Evolutionary conservation across 2,888 invertebrate genomes (phyloP), one percentile per base, ranked within the genome.

Genomic region (Pandemis corylana): DNA sequence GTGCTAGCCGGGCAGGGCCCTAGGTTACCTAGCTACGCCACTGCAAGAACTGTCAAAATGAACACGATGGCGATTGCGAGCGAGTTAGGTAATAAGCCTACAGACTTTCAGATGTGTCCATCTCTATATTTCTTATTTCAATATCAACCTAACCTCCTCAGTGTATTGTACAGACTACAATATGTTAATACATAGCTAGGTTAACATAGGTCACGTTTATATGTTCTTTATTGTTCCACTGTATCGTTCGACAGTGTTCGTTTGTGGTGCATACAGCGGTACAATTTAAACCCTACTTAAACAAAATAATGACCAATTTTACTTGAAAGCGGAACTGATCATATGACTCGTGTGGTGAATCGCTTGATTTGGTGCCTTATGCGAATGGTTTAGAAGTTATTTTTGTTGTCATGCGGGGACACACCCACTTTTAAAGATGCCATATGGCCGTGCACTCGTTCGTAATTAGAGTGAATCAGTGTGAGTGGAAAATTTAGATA

Each of bases 101-200:
- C 28, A 36, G 28, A 2, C 28, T 36, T 36, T 2, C 28, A 36
- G 28, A 36, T 36, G 28, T 36, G 3, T 46, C 12, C 12, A 46
- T 12, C 46, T 46, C 46, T 46, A 13, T 46, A 46, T 46, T 46
- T 12, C 0, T 28, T 28, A 28, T 59, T 59, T 5, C 28, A 9
- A 20, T 28, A 28, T 12, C 12, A 10, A 28, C 28, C n/a, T 59
- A 59, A 59, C 28, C 28, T 13, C 46, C 12, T 13, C 13, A 65
- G 65, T 65, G 46, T 49, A 65, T 49, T 65, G 65, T 49, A 49
- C 65, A 49, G n/a, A 20, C 13, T 28, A 65, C 65, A 49, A 10
- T 65, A 49, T 49, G 65, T 65, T 65, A 65, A 65, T 49, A 28
- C 46, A 49, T 65, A 13, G 64, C 65, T 36, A 36, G 65, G 65